phyloP scores from a whole-genome alignment of 2,113 vertebrate genomes.

The Dromaius novaehollandiae region DNA sequence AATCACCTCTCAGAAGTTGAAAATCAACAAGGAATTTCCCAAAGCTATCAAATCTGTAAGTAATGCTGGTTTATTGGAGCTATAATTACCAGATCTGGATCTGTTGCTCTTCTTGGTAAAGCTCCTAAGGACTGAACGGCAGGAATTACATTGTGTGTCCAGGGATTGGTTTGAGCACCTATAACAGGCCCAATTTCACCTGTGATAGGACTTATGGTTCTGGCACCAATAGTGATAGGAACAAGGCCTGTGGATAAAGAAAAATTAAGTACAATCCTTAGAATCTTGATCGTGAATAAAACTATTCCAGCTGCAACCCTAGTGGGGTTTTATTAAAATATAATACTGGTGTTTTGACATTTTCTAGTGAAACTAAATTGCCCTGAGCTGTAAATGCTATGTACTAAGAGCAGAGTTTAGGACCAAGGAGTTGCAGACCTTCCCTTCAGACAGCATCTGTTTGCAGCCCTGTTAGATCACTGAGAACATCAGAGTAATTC shows the following conservation, averaged over 20 bases:
- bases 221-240: slow-evolving; percentile 82
- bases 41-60: background rate
- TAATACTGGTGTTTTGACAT: background rate
- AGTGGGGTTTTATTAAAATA: background rate
- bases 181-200: slow-evolving; percentile 80
- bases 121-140: slow-evolving; percentile 78
- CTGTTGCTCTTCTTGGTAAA: slow-evolving; percentile 64
- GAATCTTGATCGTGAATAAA: background rate
- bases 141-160: slow-evolving; percentile 76
- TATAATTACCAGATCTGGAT: slow-evolving; percentile 77
- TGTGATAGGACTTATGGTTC: slow-evolving; percentile 81
- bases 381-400: background rate
- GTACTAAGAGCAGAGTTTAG: background rate
- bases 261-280: background rate
- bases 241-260: slow-evolving; percentile 79
- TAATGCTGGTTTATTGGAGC: background rate
- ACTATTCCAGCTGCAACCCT: background rate
- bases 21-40: background rate
- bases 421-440: background rate
- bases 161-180: slow-evolving; percentile 77
- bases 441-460: background rate
- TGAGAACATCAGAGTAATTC: background rate
- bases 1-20: background rate
- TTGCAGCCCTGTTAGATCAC: background rate
- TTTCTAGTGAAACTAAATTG: background rate